Evolutionary conservation across 2,113 vertebrate genomes (phyloP), one percentile per base, ranked within the genome.

Genomic region (Calonectris borealis): DNA sequence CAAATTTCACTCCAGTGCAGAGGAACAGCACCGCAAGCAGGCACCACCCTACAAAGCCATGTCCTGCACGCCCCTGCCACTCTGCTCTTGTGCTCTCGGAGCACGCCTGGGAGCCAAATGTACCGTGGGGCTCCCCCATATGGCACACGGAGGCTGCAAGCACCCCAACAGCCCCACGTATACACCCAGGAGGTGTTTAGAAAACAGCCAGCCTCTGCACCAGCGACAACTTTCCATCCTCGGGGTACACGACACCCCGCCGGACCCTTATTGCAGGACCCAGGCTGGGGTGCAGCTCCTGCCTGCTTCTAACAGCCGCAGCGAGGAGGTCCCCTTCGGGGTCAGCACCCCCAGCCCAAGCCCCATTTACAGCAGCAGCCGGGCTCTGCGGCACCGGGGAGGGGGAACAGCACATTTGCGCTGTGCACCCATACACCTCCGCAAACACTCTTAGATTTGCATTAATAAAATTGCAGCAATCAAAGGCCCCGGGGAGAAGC

Each of bases 131-230:
- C 40, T 10, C 32, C 34, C 22, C 44, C 46, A 7, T 2, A 11
- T 0, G 8, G 42, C 57, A 52, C 42, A 8, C 0, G 0, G 17
- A 29, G 36, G 8, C 27, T 64, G 32, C 25, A 26, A 73, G n/a
- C 38, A 44, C 29, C 32, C 38, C 44, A 22, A 32, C 5, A 36
- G 27, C n/a, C 13, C 44, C 24, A 9, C 0, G 0, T 9, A 8
- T 2, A 12, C 3, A 51, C 25, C 34, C 25, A 7, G 13, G 31
- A 57, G 15, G 6, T 5, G 14, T 31, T 52, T 8, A 11, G 16
- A 48, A 46, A 57, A 1, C 40, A 54, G 7, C 44, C 58, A 51
- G 8, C 16, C 32, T 34, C 36, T 16, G 49, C 14, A 64, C 32
- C 64, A 38, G 13, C 0, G 10, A 26, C 48, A 19, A 7, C 8